A percentile compares a stretch with the other conserved stretches of the same genome.
phyloP scores from a whole-genome alignment of 2,797 vertebrate species.

The Falco novaeseelandiae region DNA sequence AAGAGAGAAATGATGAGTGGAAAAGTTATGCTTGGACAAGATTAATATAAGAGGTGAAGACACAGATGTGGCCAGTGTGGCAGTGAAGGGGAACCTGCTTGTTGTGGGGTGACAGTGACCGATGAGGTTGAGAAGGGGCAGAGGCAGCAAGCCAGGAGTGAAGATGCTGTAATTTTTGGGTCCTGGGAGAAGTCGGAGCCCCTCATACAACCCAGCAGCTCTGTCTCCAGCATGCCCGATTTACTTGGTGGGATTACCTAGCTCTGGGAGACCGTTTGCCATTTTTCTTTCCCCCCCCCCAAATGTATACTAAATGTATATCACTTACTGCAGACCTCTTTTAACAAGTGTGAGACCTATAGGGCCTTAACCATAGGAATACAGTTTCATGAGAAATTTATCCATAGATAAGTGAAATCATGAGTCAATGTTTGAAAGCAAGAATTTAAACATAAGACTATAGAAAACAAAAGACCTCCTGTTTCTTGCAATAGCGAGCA shows the following conservation, averaged over 20 bases:
- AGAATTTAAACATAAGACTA: background rate
- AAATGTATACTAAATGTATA: background rate
- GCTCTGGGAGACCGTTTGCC: background rate
- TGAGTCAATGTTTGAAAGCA: background rate
- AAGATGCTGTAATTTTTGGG: background rate
- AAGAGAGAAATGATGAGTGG: background rate
- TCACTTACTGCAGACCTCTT: background rate
- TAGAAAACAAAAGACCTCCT: background rate
- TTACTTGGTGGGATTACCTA: background rate
- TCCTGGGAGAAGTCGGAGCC: background rate
- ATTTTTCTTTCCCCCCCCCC: too few relatives aligned
- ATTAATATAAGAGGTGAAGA: background rate
- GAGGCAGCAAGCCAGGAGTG: background rate
- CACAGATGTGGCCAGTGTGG: background rate
- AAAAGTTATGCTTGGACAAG: background rate
- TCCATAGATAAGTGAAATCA: background rate
- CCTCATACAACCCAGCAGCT: background rate
- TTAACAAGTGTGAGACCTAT: background rate
- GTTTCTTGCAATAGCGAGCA: background rate
- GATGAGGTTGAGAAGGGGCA: background rate
- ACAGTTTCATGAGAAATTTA: background rate
- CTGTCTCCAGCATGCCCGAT: accelerated
- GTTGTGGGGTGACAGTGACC: background rate
- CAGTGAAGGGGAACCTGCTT: background rate
- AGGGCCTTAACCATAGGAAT: background rate